Percentiles rank a stretch among this genome's conserved stretches.
These are phyloP conservation scores for Schlechtendalia chinensis DNA, from an alignment of 1,140 invertebrate genomes.

Conservation along the genomic window DNA sequence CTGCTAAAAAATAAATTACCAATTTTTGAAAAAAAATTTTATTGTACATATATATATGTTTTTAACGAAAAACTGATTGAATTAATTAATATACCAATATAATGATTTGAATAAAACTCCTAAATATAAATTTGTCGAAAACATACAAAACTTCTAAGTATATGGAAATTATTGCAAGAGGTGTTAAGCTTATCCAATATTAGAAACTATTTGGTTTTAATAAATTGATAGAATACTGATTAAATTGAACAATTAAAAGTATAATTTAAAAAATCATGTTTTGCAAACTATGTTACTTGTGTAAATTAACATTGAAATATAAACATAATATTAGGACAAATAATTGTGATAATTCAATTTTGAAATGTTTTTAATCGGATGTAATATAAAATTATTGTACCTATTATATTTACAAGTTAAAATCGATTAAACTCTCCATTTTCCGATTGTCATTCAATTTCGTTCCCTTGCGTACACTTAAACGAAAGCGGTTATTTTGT, in stretches of 20 bases:
- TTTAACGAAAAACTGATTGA: not conserved
- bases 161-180: not conserved
- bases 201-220: not conserved
- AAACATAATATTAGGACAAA: not conserved
- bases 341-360: too few relatives aligned
- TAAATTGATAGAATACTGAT: not conserved
- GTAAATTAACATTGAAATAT: not conserved
- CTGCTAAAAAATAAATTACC: conserved; percentile 17
- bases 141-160: too few relatives aligned
- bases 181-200: not conserved
- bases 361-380: too few relatives aligned
- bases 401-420: too few relatives aligned
- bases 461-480: too few relatives aligned
- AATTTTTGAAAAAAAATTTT: not conserved
- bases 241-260: not conserved
- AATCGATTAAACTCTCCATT: too few relatives aligned
- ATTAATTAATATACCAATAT: not conserved
- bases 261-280: not conserved
- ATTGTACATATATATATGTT: not conserved
- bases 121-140: not conserved
- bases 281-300: not conserved
- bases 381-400: too few relatives aligned
- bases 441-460: too few relatives aligned
- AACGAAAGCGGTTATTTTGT: too few relatives aligned
- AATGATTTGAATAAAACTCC: not conserved